A percentile compares a stretch with the other conserved stretches of the same genome.
phyloP scores from a whole-genome alignment of 1,140 invertebrate genomes.

The Drosophila yakuba region DNA sequence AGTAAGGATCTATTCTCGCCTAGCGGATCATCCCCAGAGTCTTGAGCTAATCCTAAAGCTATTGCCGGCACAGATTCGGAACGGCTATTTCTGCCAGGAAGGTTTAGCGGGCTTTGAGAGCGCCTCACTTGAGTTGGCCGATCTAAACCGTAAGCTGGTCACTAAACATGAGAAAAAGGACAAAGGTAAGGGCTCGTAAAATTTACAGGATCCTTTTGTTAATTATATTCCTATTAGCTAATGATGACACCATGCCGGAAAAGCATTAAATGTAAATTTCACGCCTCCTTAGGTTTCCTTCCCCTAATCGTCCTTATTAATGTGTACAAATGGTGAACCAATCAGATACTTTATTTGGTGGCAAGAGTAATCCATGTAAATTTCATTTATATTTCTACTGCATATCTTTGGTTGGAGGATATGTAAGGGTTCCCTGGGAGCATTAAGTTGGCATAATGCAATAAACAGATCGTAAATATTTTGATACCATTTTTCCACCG shows the following conservation, averaged over 20 bases:
- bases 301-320: constrained; percentile 38
- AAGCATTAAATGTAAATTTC: constrained; percentile 57
- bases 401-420: neutral
- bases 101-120: constrained; percentile 79
- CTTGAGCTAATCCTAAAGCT: constrained; percentile 96
- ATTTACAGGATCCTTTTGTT: no score
- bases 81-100: constrained; percentile 95
- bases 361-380: neutral
- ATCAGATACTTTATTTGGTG: constrained; percentile 33
- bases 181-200: neutral
- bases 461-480: constrained; percentile 84
- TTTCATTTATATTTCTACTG: constrained; percentile 57
- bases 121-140: neutral
- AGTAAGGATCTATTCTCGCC: constrained; percentile 96
- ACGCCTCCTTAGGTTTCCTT: constrained; percentile 50
- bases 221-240: neutral
- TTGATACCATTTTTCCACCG: constrained; percentile 82
- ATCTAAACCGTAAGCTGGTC: constrained; percentile 28
- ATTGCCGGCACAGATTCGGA: constrained; percentile 96
- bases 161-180: neutral
- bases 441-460: constrained; percentile 74
- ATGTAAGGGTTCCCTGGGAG: constrained; percentile 14
- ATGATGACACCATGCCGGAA: neutral
- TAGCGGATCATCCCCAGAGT: constrained; percentile 97
- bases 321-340: neutral